Base-by-base conservation (phyloP, 1,140 invertebrate genomes). In the Diorhabda elongata region DNA sequence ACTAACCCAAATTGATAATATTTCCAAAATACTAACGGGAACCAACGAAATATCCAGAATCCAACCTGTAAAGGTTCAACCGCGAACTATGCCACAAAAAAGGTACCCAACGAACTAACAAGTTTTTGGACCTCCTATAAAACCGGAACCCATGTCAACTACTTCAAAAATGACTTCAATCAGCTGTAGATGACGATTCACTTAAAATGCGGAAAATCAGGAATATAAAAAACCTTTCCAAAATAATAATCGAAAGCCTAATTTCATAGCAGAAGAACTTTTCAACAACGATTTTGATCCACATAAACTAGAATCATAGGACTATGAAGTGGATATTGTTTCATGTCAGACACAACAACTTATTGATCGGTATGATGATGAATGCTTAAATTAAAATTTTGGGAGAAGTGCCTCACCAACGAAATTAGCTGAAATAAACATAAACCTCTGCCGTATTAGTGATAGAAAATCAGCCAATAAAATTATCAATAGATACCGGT, bases 221-320 rank as follows among this genome's bases (percentile, higher is more conserved):
- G 26, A 44, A 61, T 42, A 61, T 42, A 26, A 61, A 6, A 5
- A 26, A 3, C 4, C 26, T 42, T 61, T 61, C n/a, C 43, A 6
- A 5, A 26, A 61, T 42, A 5, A 4, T 4, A 4, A 61, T 44
- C 60, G 43, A 42, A 61, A 42, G 6, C 41, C 60, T 42, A 61
- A 61, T 61, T 61, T 61, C 60, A 61, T 61, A 6, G 4, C 41
- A 42, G 60, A 61, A 41, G 60, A 61, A 61, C 43, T 42, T 9
- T 61, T 61, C 11, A 42, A 2, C 8, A 61, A 61, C n/a, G 60
- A 61, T 47, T 61, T 4, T 41, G 3, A 42, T n/a, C 52, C 26
- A 1, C 26, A 26, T 11, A 0, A 11, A 11, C 0, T 11, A 11
- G 11, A 11, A 11, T 11, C 11, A 0, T 26, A 26, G 26, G 26